Conservation (phyloP, 1,140 invertebrate species). For the Bradysia coprophila region DNA sequence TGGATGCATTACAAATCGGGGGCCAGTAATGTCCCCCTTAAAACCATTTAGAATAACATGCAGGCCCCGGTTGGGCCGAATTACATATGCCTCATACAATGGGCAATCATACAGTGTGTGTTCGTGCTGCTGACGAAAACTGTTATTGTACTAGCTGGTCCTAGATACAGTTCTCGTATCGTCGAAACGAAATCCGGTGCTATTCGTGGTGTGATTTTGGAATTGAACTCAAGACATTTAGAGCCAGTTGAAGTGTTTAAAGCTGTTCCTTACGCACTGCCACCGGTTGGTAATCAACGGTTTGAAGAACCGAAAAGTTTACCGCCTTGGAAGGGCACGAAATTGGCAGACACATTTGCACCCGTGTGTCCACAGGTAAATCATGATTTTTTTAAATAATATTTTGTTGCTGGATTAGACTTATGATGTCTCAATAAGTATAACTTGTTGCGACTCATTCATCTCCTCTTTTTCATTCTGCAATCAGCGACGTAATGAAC, state of each 20-base stretch:
- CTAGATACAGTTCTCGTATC: conserved; percentile 39
- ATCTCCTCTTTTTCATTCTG: too few species aligned
- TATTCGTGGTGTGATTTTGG: conserved; percentile 48
- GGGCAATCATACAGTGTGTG: neutral
- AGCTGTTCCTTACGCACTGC: conserved; percentile 68
- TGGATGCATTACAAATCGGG: neutral
- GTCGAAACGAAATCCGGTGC: conserved; percentile 44
- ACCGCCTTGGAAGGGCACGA: conserved; percentile 47
- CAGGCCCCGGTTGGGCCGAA: neutral
- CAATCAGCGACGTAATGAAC: too few species aligned
- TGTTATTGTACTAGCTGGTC: conserved; percentile 6
- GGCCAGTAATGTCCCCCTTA: neutral
- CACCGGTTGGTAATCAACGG: conserved; percentile 48
- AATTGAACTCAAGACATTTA: conserved; percentile 51
- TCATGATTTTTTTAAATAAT: conserved; percentile 9
- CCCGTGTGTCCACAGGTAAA: conserved; percentile 59
- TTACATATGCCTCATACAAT: neutral
- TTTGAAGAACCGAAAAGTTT: conserved; percentile 50
- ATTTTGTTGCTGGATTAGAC: too few species aligned
- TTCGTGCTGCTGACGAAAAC: neutral
- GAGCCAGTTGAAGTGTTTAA: conserved; percentile 65
- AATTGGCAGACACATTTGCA: conserved; percentile 51
- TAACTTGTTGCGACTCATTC: too few species aligned
- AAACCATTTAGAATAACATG: neutral
- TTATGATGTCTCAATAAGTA: too few species aligned